Conservation (phyloP, 2,113 vertebrate species). For the Tringa solitaria region DNA sequence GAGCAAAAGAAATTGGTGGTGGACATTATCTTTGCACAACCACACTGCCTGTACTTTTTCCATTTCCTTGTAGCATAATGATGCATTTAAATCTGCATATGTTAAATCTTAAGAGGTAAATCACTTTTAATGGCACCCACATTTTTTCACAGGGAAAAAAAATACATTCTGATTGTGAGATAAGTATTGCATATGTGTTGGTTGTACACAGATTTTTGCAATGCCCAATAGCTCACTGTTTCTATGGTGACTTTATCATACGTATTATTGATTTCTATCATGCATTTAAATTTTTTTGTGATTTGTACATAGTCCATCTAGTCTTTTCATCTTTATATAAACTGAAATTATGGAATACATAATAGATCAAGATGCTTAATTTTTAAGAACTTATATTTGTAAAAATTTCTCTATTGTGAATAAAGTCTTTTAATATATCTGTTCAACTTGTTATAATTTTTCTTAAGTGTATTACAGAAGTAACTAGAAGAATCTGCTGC, state of each 20-base stretch:
- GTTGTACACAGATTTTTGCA: constrained; percentile 74
- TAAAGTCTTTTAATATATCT: constrained; percentile 96
- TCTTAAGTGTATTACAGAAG: background rate
- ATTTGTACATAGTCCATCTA: constrained; percentile 84
- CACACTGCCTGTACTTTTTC: background rate
- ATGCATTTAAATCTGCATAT: constrained; percentile 42
- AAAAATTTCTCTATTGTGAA: constrained; percentile 98
- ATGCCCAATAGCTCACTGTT: constrained; percentile 62
- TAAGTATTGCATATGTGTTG: constrained; percentile 47
- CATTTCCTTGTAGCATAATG: constrained; percentile 32
- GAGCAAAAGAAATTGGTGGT: background rate
- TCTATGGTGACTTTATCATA: constrained; percentile 62
- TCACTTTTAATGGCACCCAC: constrained; percentile 49
- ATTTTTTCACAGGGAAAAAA: background rate
- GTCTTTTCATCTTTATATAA: constrained; percentile 91
- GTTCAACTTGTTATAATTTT: constrained; percentile 51
- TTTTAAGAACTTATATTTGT: constrained; percentile 99
- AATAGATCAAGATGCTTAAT: constrained; percentile 92
- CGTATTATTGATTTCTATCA: constrained; percentile 65
- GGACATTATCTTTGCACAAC: background rate
- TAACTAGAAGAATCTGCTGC: background rate
- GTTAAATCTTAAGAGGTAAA: constrained; percentile 35
- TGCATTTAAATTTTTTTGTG: constrained; percentile 76
- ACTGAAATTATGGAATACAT: constrained; percentile 83
- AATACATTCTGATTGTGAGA: constrained; percentile 6